Conservation (phyloP, 1,140 invertebrate species). For the Samia ricini region DNA sequence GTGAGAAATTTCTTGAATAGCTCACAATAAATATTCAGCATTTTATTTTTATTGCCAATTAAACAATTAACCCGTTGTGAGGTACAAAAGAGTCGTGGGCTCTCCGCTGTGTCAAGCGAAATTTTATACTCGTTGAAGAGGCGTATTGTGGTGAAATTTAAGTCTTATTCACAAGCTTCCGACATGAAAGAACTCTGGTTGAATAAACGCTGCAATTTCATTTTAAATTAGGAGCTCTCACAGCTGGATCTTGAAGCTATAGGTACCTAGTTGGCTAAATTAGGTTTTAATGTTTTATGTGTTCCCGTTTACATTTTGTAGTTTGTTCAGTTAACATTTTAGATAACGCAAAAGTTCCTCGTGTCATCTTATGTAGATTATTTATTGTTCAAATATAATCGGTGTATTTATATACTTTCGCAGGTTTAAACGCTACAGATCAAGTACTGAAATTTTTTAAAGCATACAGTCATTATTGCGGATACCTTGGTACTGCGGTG, state of each 20-base stretch:
- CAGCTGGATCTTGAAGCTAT: conserved; percentile 35
- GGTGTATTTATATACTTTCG: neutral
- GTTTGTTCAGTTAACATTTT: too few relatives aligned
- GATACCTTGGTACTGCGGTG: too few relatives aligned
- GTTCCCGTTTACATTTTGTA: neutral
- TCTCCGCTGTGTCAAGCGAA: conserved; percentile 55
- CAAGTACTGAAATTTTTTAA: too few relatives aligned
- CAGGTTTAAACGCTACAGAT: too few relatives aligned
- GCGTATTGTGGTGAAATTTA: conserved; percentile 63
- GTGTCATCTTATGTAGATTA: neutral
- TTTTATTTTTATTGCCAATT: conserved; percentile 76
- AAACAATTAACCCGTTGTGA: conserved; percentile 72
- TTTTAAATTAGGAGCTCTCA: conserved; percentile 35
- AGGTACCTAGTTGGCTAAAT: conserved; percentile 24
- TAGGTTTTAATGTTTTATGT: conserved; percentile 32
- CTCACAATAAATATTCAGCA: conserved; percentile 46
- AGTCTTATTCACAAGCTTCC: conserved; percentile 43
- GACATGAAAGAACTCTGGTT: conserved; percentile 42
- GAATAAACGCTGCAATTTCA: conserved; percentile 39
- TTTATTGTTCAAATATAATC: neutral
- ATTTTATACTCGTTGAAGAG: conserved; percentile 70
- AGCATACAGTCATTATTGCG: too few relatives aligned
- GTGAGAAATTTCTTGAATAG: conserved; percentile 34
- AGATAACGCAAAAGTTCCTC: too few relatives aligned
- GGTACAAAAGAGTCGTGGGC: conserved; percentile 49